Evolutionary conservation across 2,113 vertebrate species (phyloP).

Genomic region (Tylochromis polylepis): DNA sequence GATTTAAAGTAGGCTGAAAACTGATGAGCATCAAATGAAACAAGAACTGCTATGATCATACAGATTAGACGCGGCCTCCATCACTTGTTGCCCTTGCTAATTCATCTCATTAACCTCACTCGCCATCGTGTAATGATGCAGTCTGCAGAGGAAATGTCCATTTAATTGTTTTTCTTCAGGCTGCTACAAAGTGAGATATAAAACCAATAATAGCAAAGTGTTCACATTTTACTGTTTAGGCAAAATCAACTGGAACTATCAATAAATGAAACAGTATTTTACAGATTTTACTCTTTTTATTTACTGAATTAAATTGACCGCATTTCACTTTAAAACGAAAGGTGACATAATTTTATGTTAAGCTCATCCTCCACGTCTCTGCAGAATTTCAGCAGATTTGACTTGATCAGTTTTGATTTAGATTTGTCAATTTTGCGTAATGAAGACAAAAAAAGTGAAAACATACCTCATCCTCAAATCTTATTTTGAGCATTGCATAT

Average conservation of each 20-base stretch:
- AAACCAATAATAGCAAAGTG: rapidly evolving
- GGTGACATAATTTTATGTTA: not conserved
- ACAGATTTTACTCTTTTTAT: not conserved
- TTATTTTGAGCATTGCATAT: not conserved
- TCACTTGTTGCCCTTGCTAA: not conserved
- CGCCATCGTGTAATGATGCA: not conserved
- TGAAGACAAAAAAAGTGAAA: not conserved
- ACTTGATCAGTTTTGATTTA: not conserved
- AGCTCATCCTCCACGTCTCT: not conserved
- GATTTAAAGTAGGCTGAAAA: not conserved
- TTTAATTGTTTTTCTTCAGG: not conserved
- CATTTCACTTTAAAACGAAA: not conserved
- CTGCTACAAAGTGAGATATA: not conserved
- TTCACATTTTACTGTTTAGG: not conserved
- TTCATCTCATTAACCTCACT: not conserved
- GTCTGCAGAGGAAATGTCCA: not conserved
- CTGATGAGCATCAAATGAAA: not conserved
- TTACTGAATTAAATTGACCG: not conserved
- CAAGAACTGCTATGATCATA: not conserved
- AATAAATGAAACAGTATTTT: not conserved
- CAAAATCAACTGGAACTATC: not conserved
- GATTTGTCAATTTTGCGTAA: not conserved
- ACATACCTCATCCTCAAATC: not conserved
- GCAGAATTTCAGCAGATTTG: not conserved
- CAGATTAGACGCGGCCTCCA: not conserved